Percentiles rank a stretch among this genome's conserved stretches.
phyloP scores from a whole-genome alignment of 2,888 invertebrate species.

The Dicroscelio sp. region DNA sequence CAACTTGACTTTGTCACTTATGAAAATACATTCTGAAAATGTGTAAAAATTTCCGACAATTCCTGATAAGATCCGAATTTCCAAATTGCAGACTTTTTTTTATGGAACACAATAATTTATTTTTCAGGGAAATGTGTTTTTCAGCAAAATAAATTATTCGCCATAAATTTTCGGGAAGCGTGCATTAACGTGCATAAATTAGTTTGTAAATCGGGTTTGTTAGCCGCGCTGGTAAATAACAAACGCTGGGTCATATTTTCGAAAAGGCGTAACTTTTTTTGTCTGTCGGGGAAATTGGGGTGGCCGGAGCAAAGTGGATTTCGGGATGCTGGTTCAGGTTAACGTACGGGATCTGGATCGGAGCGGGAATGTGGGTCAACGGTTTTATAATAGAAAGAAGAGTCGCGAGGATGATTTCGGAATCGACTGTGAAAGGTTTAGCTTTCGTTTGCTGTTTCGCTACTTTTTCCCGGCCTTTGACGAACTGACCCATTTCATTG shows the following conservation, averaged over 20 bases:
- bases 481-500: slow-evolving; percentile 25
- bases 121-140: no score
- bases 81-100: no score
- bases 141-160: no score
- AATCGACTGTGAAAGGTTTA: slow-evolving; percentile 55
- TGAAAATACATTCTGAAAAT: no score
- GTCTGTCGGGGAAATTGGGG: slow-evolving; percentile 42
- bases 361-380: slow-evolving; percentile 69
- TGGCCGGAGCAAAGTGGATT: slow-evolving; percentile 47
- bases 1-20: no score
- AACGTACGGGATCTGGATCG: slow-evolving; percentile 72
- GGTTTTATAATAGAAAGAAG: slow-evolving; percentile 71
- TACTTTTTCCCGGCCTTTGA: slow-evolving; percentile 40
- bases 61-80: no score
- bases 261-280: slow-evolving; percentile 9
- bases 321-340: slow-evolving; percentile 55
- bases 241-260: slow-evolving; percentile 12
- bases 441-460: slow-evolving; percentile 35
- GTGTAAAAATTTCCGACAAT: no score
- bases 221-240: no score
- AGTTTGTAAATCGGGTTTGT: no score
- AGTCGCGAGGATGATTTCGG: slow-evolving; percentile 64
- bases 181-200: no score
- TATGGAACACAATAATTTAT: no score
- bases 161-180: no score